Conservation (phyloP, 2,888 invertebrate species). For the Phania funesta region DNA sequence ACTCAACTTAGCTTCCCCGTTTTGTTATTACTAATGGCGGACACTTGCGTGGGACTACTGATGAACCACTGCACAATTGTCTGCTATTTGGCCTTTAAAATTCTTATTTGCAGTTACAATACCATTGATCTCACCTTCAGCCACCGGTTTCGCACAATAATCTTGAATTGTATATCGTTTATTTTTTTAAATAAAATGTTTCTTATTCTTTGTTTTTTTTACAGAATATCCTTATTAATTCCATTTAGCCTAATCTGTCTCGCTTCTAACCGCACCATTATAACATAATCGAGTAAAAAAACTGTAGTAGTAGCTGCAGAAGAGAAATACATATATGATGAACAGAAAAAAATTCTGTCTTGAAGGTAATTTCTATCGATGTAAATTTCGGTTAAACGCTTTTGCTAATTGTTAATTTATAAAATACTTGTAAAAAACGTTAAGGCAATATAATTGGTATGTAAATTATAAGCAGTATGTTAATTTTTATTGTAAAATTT, state of each 20-base stretch:
- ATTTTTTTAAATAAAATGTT: constrained; percentile 29
- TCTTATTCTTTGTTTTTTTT: constrained; percentile 54
- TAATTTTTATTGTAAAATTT: constrained; percentile 55
- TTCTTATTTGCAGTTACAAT: background rate
- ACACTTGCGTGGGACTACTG: constrained; percentile 37
- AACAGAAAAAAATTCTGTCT: constrained; percentile 29
- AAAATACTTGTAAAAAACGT: constrained; percentile 56
- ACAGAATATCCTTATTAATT: constrained; percentile 36
- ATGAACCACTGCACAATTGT: constrained; percentile 12
- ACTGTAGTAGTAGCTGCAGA: constrained; percentile 19
- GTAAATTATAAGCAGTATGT: constrained; percentile 32
- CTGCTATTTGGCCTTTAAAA: constrained; percentile 17
- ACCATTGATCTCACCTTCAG: background rate
- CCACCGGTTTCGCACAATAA: constrained; percentile 33
- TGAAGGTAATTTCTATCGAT: constrained; percentile 48
- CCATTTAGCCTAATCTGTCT: constrained; percentile 51
- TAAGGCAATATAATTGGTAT: constrained; percentile 61
- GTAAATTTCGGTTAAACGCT: constrained; percentile 9
- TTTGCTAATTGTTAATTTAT: constrained; percentile 22
- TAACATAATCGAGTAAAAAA: constrained; percentile 47
- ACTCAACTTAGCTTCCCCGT: background rate
- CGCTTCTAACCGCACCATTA: constrained; percentile 53
- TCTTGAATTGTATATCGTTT: constrained; percentile 19
- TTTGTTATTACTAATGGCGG: constrained; percentile 16
- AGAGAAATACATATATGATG: constrained; percentile 42